These are phyloP conservation scores for Ondatra zibethicus DNA, from an alignment of 2,113 vertebrate species.

Conservation along the genomic window DNA sequence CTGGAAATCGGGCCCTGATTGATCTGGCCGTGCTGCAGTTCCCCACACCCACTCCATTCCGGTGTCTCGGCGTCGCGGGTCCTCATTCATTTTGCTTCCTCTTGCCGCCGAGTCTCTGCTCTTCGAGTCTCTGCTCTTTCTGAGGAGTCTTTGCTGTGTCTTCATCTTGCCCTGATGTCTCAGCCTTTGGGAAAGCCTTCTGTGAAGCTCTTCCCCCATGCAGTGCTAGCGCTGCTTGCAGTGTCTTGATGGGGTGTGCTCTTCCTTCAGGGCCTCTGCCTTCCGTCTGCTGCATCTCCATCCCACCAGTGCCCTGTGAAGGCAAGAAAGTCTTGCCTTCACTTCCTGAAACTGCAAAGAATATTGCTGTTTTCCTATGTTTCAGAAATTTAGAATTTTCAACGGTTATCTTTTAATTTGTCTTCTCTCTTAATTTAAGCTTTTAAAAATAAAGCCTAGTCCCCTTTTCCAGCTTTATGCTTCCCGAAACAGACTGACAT, in stretches of 20 bases:
- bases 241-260: neutral
- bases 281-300: neutral
- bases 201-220: neutral
- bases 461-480: slow-evolving; percentile 59
- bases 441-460: slow-evolving; percentile 30
- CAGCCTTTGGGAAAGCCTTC: slow-evolving; percentile 12
- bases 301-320: neutral
- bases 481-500: slow-evolving; percentile 64
- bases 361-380: slow-evolving; percentile 1
- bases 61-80: neutral
- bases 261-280: neutral
- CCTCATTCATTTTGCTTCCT: slow-evolving; percentile 13
- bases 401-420: slow-evolving; percentile 41
- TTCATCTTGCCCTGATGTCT: neutral
- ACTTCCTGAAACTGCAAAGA: slow-evolving; percentile 37
- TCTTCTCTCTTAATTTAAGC: slow-evolving; percentile 24
- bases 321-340: slow-evolving; percentile 23
- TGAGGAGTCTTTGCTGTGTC: neutral
- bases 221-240: neutral
- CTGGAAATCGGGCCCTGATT: neutral
- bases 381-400: slow-evolving; percentile 59
- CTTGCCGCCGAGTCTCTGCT: neutral
- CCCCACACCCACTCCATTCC: neutral
- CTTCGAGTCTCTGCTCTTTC: neutral
- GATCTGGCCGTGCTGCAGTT: neutral